Base-by-base conservation (phyloP, 1,140 invertebrate species). In the Pogonomyrmex californicus region DNA sequence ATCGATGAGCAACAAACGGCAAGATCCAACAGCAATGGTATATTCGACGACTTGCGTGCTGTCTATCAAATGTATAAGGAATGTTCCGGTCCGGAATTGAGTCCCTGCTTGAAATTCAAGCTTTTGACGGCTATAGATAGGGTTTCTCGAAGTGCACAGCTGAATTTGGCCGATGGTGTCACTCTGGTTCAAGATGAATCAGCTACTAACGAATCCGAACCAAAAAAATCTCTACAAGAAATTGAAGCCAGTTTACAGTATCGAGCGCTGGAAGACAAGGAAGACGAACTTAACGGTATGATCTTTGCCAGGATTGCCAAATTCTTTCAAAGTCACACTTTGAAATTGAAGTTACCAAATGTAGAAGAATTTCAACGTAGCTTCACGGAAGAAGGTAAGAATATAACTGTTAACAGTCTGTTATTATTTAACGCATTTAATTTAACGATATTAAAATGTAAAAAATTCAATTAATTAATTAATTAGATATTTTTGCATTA, bases 91-190 rank as follows among this genome's bases (percentile, higher is more conserved):
- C 95, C 96, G 41, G 97, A 98, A 70, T 91, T 98, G 17, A 96
- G 96, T 66, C 96, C 97, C 33, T 98, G 98, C 88, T 94, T 98
- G 4, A 98, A 98, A 93, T 92, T 98, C 54, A 98, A 98, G 92
- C 93, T 98, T 36, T 94, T 97, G 0, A 96, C 97, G 1, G 96
- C 97, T 2, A 95, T 98, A 91, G 97, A 97, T 87, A 96, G 97
- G 83, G 96, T 97, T 66, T 96, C 97, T 3, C 95, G 96, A n/a
- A 96, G 96, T 62, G 95, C 96, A 1, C 96, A 97, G 60, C 91
- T 98, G 14, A 95, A 96, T 17, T 92, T 98, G 3, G 94, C 97
- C n/a, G 97, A 97, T 47, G 97, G 97, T 12, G 95, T 98, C 6
- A 97, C 96, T 73, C 96, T 98, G 85, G 96, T 97, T 2, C 96